Percentiles rank a stretch among this genome's conserved stretches.
These are phyloP conservation scores for Pampus argenteus DNA, from an alignment of 2,797 vertebrate genomes.

Conservation along the genomic window DNA sequence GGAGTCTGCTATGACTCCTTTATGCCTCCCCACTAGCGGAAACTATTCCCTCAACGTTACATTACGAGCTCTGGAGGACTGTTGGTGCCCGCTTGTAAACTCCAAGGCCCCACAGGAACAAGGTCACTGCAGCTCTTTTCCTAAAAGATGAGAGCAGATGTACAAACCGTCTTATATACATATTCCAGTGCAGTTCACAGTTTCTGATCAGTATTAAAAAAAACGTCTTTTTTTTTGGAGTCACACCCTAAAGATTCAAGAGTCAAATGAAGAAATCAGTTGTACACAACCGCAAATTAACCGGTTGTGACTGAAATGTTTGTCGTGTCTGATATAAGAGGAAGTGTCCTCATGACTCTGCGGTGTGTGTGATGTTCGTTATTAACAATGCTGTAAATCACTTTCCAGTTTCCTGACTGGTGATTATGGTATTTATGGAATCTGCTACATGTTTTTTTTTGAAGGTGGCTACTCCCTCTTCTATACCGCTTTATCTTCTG, in stretches of 20 bases:
- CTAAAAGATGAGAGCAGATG: constrained; percentile 12
- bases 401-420: constrained; percentile 14
- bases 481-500: background rate
- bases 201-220: no score
- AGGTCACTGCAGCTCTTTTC: constrained; percentile 61
- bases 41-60: constrained; percentile 73
- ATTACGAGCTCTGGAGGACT: constrained; percentile 61
- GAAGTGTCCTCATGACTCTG: constrained; percentile 16
- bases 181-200: no score
- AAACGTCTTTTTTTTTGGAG: background rate
- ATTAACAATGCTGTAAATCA: constrained; percentile 13
- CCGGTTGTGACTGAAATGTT: background rate
- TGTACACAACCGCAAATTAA: background rate
- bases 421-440: constrained; percentile 15
- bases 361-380: constrained; percentile 4
- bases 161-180: no score
- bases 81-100: constrained; percentile 69
- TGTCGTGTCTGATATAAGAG: background rate
- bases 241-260: constrained; percentile 18
- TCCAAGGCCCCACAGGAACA: constrained; percentile 75
- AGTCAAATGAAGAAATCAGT: constrained; percentile 5
- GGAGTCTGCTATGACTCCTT: constrained; percentile 32
- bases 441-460: background rate
- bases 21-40: constrained; percentile 58
- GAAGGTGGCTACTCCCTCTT: constrained; percentile 8